phyloP scores from a whole-genome alignment of 2,797 vertebrate genomes.

The Acropternis orthonyx region DNA sequence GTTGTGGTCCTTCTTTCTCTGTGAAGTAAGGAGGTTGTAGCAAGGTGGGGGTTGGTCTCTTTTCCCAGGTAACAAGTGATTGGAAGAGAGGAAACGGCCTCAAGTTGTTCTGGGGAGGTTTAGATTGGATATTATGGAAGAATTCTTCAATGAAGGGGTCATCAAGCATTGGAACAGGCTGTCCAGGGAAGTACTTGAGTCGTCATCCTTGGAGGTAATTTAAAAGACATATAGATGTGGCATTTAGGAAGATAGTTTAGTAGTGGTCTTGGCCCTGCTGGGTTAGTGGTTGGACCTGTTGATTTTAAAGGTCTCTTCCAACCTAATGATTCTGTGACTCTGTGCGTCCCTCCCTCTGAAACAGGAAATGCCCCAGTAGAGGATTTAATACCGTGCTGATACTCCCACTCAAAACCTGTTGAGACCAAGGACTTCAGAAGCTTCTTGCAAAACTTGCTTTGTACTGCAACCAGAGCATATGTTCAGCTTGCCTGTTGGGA shows the following conservation, averaged over 20 bases:
- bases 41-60: neutral
- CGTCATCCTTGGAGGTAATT: neutral
- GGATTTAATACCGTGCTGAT: neutral
- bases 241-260: neutral
- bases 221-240: neutral
- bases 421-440: neutral
- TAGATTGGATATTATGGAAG: neutral
- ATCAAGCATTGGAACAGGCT: neutral
- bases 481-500: neutral
- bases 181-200: neutral
- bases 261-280: neutral
- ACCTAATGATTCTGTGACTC: neutral
- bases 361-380: neutral
- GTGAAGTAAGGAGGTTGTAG: neutral
- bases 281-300: neutral
- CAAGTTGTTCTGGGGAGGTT: neutral
- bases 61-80: neutral
- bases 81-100: neutral
- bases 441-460: neutral
- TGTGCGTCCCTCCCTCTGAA: neutral
- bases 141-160: neutral
- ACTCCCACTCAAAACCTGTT: neutral
- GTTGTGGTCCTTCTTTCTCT: neutral
- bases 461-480: constrained; percentile 14
- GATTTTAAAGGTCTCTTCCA: neutral